Evolutionary conservation across 2,797 vertebrate genomes (phyloP), one percentile per base, ranked within the genome.

Genomic region (Pseudomugil tenellus): DNA sequence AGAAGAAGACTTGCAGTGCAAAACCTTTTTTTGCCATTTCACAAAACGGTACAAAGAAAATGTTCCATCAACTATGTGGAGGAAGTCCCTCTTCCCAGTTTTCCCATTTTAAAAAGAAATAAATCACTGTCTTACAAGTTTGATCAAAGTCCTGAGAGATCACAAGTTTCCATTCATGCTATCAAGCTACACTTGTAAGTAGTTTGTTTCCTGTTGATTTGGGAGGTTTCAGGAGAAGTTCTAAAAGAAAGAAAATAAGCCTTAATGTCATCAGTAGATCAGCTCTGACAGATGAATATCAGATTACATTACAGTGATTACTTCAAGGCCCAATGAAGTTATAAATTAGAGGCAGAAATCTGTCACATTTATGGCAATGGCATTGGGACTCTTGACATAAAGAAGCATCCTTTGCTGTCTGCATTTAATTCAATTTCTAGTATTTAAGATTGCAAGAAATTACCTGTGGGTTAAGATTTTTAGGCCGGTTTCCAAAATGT

Each of bases 341-440:
- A 34, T 43, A 55, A 75, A 74, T 72, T 29, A n/a, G 49, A 80
- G 56, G 37, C 32, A 56, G 65, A 32, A 48, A 72, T 23, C 62
- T 68, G 52, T 55, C 21, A 62, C 64, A 53, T 70, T 75, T 58
- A 78, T 77, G 83, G 83, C 76, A 51, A 80, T 76, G 74, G 84
- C 85, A 88, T 59, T 83, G 84, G 87, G 87, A 91, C 87, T 90
- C 84, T 86, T 85, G 28, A 68, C 79, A 69, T 76, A 3, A 39
- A 70, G 57, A 61, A 52, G 71, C 62, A 56, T 64, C 54, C 31
- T 64, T 72, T 78, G 69, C 37, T n/a, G 21, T 41, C 53, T 63
- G 32, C 55, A 56, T 66, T 69, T 62, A 52, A 74, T 61, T 17
- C 28, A 67, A 31, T 74, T 70, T 55, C 76, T 49, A 61, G n/a